phyloP scores from a whole-genome alignment of 2,113 vertebrate genomes.

The Illadopsis cleaveri region DNA sequence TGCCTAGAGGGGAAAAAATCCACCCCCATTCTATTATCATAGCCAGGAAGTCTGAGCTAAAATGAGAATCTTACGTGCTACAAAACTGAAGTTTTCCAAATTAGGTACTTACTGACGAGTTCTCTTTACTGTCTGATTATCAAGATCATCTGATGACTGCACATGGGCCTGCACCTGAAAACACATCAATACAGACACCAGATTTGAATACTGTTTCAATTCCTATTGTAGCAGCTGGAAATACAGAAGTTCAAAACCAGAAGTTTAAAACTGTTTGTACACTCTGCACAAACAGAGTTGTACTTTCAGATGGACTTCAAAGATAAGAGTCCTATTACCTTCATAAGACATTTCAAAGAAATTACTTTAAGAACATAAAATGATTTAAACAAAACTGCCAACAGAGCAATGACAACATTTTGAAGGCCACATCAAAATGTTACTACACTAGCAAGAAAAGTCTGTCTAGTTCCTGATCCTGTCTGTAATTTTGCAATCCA shows the following conservation, averaged over 20 bases:
- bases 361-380: not conserved
- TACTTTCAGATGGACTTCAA: not conserved
- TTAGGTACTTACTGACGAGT: slow-evolving; percentile 78
- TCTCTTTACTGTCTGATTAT: slow-evolving; percentile 70
- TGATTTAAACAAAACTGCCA: not conserved
- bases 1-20: not conserved
- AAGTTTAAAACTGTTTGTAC: not conserved
- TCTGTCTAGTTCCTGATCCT: not conserved
- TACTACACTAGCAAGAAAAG: not conserved
- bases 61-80: rapidly evolving
- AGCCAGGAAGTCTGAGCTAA: not conserved
- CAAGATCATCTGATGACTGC: slow-evolving; percentile 72
- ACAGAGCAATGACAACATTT: not conserved
- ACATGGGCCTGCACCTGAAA: slow-evolving; percentile 83
- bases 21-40: not conserved
- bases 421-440: not conserved
- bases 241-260: not conserved
- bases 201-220: not conserved
- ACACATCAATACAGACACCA: not conserved
- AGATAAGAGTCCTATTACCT: not conserved
- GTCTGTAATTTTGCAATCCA: not conserved
- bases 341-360: not conserved
- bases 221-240: not conserved
- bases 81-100: not conserved
- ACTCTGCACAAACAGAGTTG: not conserved